Evolutionary conservation across 2,113 vertebrate genomes (phyloP).

Genomic region (Zapornia atra): DNA sequence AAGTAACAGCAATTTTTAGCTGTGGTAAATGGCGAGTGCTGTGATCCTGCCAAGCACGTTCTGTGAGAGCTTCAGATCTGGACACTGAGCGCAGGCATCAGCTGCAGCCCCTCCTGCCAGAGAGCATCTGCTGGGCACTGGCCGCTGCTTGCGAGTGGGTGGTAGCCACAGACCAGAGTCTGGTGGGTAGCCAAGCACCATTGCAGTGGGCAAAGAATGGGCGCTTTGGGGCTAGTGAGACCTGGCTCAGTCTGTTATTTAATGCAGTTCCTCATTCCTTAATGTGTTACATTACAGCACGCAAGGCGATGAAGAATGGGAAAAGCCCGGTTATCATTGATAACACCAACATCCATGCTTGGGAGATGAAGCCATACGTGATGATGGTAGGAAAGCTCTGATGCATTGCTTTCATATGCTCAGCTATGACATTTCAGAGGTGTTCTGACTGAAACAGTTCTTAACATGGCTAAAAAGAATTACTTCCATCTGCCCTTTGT

Average conservation of each 20-base stretch:
- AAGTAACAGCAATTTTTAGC: not conserved
- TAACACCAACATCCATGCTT: constrained; percentile 84
- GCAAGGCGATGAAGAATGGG: constrained; percentile 81
- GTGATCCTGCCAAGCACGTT: no score
- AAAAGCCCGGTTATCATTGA: constrained; percentile 82
- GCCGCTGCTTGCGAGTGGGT: accelerated
- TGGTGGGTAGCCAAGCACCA: accelerated
- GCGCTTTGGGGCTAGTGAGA: not conserved
- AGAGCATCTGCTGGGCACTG: not conserved
- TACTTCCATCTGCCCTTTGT: not conserved
- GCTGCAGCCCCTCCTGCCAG: not conserved
- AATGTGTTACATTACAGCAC: constrained; percentile 77
- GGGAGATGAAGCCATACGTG: constrained; percentile 86
- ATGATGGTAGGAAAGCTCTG: constrained; percentile 78
- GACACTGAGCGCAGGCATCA: not conserved
- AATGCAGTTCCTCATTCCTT: constrained; percentile 24
- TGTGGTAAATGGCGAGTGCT: not conserved
- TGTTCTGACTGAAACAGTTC: not conserved
- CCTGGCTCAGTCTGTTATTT: not conserved
- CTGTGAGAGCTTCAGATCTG: not conserved
- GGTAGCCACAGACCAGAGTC: not conserved
- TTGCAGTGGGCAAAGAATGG: not conserved
- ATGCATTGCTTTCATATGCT: constrained; percentile 51
- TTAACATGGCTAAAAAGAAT: not conserved
- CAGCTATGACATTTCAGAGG: not conserved